Percentiles rank a stretch among this genome's conserved stretches.
phyloP scores from a whole-genome alignment of 92 coral and sea anemone genomes.

The Epizoanthus rinbou region DNA sequence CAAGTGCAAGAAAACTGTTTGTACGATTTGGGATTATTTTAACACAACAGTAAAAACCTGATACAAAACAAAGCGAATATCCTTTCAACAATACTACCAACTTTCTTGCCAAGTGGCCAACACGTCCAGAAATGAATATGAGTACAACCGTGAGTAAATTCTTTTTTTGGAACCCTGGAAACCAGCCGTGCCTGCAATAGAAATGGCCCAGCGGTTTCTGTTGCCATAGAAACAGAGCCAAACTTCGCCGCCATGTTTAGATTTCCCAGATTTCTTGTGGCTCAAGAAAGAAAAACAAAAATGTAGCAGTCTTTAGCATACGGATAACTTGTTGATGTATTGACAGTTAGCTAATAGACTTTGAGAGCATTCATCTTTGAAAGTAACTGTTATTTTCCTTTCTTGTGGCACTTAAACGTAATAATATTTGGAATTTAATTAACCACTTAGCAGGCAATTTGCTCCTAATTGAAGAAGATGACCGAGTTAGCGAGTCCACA shows the following conservation, averaged over 20 bases:
- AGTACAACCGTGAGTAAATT: neutral
- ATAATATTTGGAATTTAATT: slow-evolving; percentile 24
- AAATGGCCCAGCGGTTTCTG: neutral
- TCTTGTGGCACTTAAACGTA: slow-evolving; percentile 12
- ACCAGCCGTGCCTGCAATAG: slow-evolving; percentile 7
- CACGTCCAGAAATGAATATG: neutral
- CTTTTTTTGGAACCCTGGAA: slow-evolving; percentile 1
- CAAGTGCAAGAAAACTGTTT: too few species aligned
- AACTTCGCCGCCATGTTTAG: slow-evolving; percentile 35
- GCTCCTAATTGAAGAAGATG: slow-evolving; percentile 35
- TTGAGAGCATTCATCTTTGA: neutral
- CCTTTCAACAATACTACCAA: neutral
- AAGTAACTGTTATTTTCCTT: neutral
- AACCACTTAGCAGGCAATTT: slow-evolving; percentile 45
- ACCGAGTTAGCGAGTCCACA: slow-evolving; percentile 13
- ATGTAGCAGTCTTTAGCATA: neutral
- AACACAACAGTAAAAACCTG: too few species aligned
- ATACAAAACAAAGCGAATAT: neutral
- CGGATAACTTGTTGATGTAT: neutral
- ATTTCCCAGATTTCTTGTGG: neutral
- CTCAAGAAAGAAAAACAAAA: slow-evolving; percentile 16
- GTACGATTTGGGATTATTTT: too few species aligned
- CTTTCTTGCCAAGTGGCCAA: neutral
- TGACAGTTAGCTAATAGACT: neutral
- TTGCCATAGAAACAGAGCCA: slow-evolving; percentile 24